These are phyloP conservation scores for Cydia fagiglandana DNA, from an alignment of 1,140 invertebrate genomes.

Conservation along the genomic window DNA sequence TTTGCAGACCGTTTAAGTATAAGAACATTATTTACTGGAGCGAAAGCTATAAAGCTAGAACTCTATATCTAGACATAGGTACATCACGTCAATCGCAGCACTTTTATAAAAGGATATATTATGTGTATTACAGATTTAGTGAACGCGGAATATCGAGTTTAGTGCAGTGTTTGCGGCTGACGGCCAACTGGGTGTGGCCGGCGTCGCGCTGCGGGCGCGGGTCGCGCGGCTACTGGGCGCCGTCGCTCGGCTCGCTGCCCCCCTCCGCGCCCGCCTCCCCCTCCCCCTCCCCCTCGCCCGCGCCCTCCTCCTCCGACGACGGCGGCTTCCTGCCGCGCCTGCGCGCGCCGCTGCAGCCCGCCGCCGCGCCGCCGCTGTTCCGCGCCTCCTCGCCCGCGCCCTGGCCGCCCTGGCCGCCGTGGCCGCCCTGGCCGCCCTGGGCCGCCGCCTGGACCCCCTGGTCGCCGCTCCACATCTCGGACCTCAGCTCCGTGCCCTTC, in stretches of 20 bases:
- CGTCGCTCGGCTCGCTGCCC: constrained; percentile 29
- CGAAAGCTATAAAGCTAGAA: too few species aligned
- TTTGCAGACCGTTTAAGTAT: too few species aligned
- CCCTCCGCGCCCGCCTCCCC: constrained; percentile 86
- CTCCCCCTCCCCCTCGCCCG: constrained; percentile 82
- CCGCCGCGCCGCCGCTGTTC: constrained; percentile 83
- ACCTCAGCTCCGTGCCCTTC: constrained; percentile 91
- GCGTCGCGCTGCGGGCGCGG: constrained; percentile 82
- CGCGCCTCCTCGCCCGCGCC: constrained; percentile 68
- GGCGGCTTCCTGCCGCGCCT: constrained; percentile 86
- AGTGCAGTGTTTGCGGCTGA: constrained; percentile 83
- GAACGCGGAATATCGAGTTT: constrained; percentile 96
- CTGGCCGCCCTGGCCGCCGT: constrained; percentile 75
- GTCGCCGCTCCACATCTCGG: constrained; percentile 87
- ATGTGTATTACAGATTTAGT: constrained; percentile 85
- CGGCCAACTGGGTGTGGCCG: constrained; percentile 85
- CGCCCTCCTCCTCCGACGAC: constrained; percentile 84
- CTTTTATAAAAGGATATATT: too few species aligned
- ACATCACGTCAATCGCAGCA: too few species aligned
- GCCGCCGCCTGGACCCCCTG: constrained; percentile 67
- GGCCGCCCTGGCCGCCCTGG: constrained; percentile 84
- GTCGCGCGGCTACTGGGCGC: constrained; percentile 50
- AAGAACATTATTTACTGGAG: too few species aligned
- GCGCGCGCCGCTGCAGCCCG: constrained; percentile 83
- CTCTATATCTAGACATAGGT: too few species aligned